Conservation (phyloP, 2,888 invertebrate species). For the Globia sparganii region DNA sequence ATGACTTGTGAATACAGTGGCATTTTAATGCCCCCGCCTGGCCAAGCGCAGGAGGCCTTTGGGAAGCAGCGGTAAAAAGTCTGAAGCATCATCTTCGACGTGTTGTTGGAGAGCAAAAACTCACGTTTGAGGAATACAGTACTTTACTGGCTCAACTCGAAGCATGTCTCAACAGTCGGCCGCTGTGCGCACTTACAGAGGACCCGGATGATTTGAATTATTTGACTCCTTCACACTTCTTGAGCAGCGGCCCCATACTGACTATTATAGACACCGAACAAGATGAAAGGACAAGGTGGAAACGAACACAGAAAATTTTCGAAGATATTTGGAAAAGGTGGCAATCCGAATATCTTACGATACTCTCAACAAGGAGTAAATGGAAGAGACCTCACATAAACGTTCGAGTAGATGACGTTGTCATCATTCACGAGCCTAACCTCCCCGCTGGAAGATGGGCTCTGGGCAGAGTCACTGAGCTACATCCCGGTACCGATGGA, state of each 20-base stretch:
- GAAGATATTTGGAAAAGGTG: neutral
- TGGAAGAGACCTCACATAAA: neutral
- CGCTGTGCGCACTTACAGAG: neutral
- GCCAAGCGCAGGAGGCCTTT: no score
- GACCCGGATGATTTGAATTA: neutral
- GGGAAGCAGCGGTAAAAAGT: no score
- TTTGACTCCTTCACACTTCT: neutral
- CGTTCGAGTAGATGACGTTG: neutral
- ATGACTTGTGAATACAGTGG: no score
- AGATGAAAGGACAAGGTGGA: neutral
- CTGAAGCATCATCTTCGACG: no score
- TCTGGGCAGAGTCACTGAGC: slow-evolving; percentile 6
- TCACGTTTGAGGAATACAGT: no score
- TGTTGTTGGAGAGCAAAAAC: no score
- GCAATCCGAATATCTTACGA: neutral
- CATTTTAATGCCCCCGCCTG: no score
- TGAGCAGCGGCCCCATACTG: neutral
- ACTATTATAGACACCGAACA: neutral
- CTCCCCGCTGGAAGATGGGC: slow-evolving; percentile 11
- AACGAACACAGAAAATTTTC: neutral
- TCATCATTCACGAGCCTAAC: neutral
- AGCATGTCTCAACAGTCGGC: neutral
- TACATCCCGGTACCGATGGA: slow-evolving; percentile 3
- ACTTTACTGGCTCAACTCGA: no score
- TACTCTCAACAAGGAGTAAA: neutral